phyloP scores from a whole-genome alignment of 2,113 vertebrate genomes.

The Nyctereutes procyonoides region DNA sequence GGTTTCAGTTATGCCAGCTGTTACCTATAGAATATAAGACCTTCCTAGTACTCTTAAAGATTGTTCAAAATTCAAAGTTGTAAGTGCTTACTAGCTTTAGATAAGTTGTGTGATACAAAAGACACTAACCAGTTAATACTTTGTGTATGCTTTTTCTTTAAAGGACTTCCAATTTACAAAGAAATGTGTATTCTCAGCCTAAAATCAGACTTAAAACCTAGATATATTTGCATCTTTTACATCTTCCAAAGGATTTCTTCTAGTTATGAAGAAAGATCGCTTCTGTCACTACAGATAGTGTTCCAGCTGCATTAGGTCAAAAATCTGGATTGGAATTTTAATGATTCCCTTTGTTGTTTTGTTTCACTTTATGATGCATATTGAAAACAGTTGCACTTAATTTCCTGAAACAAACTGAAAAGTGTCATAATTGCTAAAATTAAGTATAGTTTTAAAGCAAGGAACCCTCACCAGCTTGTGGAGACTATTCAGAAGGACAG shows the following conservation, averaged over 20 bases:
- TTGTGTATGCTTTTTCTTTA: neutral
- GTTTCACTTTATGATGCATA: neutral
- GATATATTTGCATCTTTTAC: slow-evolving; percentile 5
- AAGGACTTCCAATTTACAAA: neutral
- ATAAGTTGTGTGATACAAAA: neutral
- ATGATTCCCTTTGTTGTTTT: neutral
- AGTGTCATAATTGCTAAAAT: neutral
- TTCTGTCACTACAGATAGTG: neutral
- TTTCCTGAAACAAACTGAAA: neutral
- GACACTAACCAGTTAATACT: neutral
- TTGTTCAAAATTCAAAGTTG: neutral
- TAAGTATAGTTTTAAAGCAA: neutral
- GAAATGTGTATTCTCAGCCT: neutral
- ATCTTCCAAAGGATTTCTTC: neutral
- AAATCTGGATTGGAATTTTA: neutral
- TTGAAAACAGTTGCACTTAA: neutral
- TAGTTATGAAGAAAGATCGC: neutral
- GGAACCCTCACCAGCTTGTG: neutral
- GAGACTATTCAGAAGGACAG: neutral
- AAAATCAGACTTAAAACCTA: neutral
- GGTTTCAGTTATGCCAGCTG: neutral
- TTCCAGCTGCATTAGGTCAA: neutral
- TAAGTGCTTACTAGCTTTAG: neutral
- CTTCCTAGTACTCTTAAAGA: neutral
- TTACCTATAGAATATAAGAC: neutral